Conservation (phyloP, 2,888 invertebrate genomes). For the Eremobia ochroleuca region DNA sequence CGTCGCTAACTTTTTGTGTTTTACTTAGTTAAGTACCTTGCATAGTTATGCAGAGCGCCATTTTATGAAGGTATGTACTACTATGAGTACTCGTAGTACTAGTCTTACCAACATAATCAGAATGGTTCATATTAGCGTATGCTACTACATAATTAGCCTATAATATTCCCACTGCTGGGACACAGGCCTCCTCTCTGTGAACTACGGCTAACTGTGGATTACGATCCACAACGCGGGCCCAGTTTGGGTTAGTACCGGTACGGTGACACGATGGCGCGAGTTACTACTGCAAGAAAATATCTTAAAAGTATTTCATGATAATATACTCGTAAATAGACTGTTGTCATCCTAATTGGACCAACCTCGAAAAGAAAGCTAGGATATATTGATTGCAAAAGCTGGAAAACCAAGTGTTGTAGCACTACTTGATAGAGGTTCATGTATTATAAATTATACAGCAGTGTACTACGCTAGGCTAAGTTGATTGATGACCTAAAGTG, state of each 20-base stretch:
- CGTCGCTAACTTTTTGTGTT: not conserved
- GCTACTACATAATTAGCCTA: not conserved
- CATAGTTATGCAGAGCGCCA: rapidly evolving
- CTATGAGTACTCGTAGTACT: not conserved
- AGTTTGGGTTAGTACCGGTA: not conserved
- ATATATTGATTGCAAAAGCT: not conserved
- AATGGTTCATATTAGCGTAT: not conserved
- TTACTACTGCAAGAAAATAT: not conserved
- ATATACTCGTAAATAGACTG: not conserved
- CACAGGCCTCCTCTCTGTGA: not conserved
- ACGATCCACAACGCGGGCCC: not conserved
- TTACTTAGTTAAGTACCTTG: no score
- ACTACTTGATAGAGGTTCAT: not conserved
- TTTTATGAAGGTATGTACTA: not conserved
- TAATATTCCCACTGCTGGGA: not conserved
- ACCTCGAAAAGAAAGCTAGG: not conserved
- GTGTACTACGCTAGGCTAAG: no score
- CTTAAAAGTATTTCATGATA: no score
- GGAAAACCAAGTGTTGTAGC: not conserved
- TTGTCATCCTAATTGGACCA: not conserved
- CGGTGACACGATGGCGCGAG: no score
- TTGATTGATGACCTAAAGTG: not conserved
- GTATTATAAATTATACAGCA: not conserved
- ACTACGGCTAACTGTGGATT: no score
- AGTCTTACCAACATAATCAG: not conserved